Conservation (phyloP, 2,888 invertebrate genomes). For the Amblyjoppa fuscipennis region DNA sequence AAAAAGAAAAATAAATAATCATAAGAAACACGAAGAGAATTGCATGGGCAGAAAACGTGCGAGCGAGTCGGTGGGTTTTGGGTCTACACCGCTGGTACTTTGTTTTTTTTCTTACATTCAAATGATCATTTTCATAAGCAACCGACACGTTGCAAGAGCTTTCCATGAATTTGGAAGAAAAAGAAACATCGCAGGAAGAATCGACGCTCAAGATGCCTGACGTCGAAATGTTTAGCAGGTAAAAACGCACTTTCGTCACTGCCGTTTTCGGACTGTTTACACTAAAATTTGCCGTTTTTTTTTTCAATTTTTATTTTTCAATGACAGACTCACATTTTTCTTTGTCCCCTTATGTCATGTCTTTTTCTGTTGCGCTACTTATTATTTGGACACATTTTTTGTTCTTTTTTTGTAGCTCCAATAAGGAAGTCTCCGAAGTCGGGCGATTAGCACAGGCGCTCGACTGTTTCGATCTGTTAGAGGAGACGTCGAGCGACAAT, state of each 20-base stretch:
- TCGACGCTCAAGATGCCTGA: background rate
- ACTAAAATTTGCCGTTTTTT: background rate
- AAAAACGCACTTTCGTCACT: background rate
- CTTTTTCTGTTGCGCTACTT: background rate
- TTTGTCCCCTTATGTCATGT: background rate
- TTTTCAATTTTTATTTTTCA: background rate
- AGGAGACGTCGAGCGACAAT: background rate
- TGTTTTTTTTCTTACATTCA: background rate
- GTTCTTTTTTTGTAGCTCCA: background rate
- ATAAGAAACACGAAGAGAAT: background rate
- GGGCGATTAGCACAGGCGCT: background rate
- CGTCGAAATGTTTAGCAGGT: background rate
- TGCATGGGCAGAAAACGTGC: slow-evolving; percentile 3
- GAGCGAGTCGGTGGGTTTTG: background rate
- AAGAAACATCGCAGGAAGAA: background rate
- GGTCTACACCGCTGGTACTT: background rate
- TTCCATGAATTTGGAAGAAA: background rate
- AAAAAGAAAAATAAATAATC: background rate
- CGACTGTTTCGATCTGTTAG: slow-evolving; percentile 9
- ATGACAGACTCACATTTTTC: background rate
- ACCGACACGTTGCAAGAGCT: background rate
- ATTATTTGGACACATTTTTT: background rate
- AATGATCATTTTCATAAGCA: background rate
- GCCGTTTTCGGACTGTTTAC: background rate
- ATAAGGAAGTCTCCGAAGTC: background rate